phyloP scores from a whole-genome alignment of 2,113 vertebrate genomes.

The human region GRCh38 chr4:5032501-5033000 shows the following conservation, averaged over 20 bases:
- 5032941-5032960: too few relatives aligned
- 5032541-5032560: not conserved
- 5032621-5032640: not conserved
- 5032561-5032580: not conserved
- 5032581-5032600: not conserved
- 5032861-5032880: not conserved
- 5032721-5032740: not conserved
- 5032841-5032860: not conserved
- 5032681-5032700: not conserved
- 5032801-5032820: not conserved
- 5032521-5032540: accelerated
- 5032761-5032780: not conserved
- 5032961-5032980: not conserved
- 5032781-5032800: accelerated
- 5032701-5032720: accelerated
- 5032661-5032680: not conserved
- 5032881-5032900: not conserved
- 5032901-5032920: not conserved
- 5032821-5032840: too few relatives aligned
- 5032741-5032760: not conserved
- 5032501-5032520: too few relatives aligned
- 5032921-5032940: not conserved
- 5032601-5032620: not conserved
- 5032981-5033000: accelerated
- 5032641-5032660: not conserved